Evolutionary conservation across 2,113 vertebrate genomes (phyloP).

Genomic region (Butastur rufipennis): DNA sequence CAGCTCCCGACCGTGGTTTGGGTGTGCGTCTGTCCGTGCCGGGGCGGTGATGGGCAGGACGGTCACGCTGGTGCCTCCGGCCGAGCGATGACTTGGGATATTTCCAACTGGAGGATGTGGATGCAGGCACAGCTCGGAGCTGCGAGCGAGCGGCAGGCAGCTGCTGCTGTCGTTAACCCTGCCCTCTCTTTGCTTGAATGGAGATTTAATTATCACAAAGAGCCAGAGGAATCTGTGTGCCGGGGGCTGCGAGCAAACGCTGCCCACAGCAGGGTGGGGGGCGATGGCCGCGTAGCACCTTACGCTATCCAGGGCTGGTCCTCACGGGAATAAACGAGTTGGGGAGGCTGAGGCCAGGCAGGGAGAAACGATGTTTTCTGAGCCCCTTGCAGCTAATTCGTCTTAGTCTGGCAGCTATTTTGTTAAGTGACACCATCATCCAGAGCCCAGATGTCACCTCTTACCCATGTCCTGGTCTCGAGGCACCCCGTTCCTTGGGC

Average conservation of each 20-base stretch:
- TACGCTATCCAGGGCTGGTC: not conserved
- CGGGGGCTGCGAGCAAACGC: not conserved
- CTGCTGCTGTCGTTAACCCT: not conserved
- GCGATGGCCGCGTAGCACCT: accelerated
- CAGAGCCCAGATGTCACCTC: not conserved
- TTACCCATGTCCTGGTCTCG: accelerated
- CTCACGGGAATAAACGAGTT: accelerated
- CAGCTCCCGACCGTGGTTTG: accelerated
- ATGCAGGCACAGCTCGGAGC: not conserved
- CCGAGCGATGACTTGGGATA: not conserved
- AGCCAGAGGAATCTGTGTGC: not conserved
- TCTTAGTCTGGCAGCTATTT: not conserved
- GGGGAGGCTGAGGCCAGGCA: not conserved
- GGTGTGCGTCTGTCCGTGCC: not conserved
- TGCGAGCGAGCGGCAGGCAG: not conserved
- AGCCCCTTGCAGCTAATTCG: accelerated
- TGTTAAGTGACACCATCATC: accelerated
- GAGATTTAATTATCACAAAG: not conserved
- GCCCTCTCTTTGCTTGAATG: not conserved
- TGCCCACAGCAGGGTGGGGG: not conserved
- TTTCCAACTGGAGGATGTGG: not conserved
- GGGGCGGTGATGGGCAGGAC: not conserved
- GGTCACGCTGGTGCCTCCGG: accelerated
- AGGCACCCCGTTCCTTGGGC: accelerated
- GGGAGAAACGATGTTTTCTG: not conserved